Base-by-base conservation (phyloP, 2,113 vertebrate species). In the Gavialis gangeticus region DNA sequence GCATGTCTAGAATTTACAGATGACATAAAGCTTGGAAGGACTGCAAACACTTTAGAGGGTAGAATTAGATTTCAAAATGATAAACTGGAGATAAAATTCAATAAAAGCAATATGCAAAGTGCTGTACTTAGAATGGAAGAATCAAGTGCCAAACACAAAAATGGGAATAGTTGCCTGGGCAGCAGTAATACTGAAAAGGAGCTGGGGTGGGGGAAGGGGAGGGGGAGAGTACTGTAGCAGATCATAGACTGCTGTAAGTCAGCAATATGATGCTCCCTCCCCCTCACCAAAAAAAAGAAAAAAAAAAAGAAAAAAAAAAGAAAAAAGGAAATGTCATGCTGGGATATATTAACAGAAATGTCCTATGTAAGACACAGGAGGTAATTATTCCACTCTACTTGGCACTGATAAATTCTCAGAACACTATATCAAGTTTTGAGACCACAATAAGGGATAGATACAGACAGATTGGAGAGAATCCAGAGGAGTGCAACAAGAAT, bases 401-500 rank as follows among this genome's bases (percentile, higher is more conserved):
- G 55, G 24, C 30, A 71, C 21, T 93, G 84, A 46, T 9, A 55
- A 83, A 69, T 22, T 89, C 75, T 86, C 58, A 28, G 21, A 66
- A 22, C 91, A 56, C 71, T 79, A 0, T 0, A 79, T 18, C 60
- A 54, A 79, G 0, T 57, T 82, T 79, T 86, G 95, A 95, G 92
- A 97, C 55, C n/a, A 9, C n/a, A 79, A 69, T 90, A 94, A 79
- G 62, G 73, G 75, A 76, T 76, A 60, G 46, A 28, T 92, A 75
- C 67, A 94, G 95, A 88, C 89, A 92, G 94, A 88, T 62, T 96
- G 96, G 95, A 64, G 0, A 88, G 34, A 55, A 88, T 93, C 95
- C 95, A 97, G 80, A 82, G 84, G 58, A 90, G 81, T 94, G 91
- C 89, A 97, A 93, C 58, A 19, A 71, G 91, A 93, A 95, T 94